Evolutionary conservation across 2,888 invertebrate genomes (phyloP).

Genomic region (Trypoxylon attenuatum): DNA sequence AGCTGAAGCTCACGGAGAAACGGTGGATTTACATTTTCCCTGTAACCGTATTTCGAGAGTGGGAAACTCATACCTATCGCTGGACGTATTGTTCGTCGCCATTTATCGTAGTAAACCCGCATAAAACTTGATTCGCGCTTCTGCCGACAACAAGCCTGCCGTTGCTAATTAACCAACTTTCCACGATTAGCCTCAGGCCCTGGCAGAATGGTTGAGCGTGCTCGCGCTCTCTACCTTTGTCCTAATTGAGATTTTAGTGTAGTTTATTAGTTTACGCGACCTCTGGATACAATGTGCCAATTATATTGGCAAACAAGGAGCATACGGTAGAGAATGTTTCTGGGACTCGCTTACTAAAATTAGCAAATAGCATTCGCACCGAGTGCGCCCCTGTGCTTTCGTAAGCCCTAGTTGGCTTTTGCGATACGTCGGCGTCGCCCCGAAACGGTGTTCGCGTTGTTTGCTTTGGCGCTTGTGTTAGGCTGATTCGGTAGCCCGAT

Average conservation of each 20-base stretch:
- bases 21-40: conserved; percentile 31
- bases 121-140: conserved; percentile 28
- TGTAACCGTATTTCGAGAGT: background rate
- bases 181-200: conserved; percentile 31
- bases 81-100: conserved; percentile 21
- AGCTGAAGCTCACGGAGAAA: conserved; percentile 2
- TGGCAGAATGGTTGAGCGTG: background rate
- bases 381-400: too few relatives aligned
- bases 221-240: background rate
- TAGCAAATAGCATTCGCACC: too few relatives aligned
- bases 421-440: too few relatives aligned
- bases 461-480: too few relatives aligned
- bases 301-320: background rate
- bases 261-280: conserved; percentile 24
- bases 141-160: conserved; percentile 12
- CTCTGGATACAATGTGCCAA: background rate
- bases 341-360: too few relatives aligned
- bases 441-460: too few relatives aligned
- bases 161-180: conserved; percentile 61
- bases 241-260: conserved; percentile 5
- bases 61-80: background rate
- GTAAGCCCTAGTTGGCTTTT: too few relatives aligned
- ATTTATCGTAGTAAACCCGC: conserved; percentile 23
- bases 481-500: too few relatives aligned
- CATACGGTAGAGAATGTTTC: too few relatives aligned